phyloP scores from a whole-genome alignment of 2,888 invertebrate species.

The Clanis bilineata region DNA sequence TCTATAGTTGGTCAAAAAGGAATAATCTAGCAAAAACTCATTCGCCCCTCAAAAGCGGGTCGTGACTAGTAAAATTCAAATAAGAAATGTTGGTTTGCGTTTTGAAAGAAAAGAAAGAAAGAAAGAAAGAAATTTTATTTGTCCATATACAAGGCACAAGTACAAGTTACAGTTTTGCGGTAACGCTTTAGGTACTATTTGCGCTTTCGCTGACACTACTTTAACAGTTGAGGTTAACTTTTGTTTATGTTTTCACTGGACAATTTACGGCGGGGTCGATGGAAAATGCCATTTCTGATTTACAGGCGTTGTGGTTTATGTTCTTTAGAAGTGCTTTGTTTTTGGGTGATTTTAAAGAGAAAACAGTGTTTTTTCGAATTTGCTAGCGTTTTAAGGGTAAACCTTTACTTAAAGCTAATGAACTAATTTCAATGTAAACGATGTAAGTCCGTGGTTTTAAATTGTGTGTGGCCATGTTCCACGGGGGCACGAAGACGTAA shows the following conservation, averaged over 20 bases:
- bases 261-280: slow-evolving; percentile 6
- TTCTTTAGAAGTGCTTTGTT: too few species aligned
- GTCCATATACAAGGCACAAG: too few species aligned
- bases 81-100: not conserved
- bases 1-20: too few species aligned
- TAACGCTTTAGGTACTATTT: slow-evolving; percentile 19
- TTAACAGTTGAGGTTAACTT: slow-evolving; percentile 7
- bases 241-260: slow-evolving; percentile 8
- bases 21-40: not conserved
- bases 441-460: too few species aligned
- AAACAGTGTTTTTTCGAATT: not conserved
- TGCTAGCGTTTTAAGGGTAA: too few species aligned
- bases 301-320: not conserved
- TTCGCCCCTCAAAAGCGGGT: not conserved
- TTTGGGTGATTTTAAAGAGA: not conserved
- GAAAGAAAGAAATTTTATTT: too few species aligned
- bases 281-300: not conserved
- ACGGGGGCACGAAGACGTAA: too few species aligned
- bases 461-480: too few species aligned
- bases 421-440: too few species aligned
- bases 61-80: not conserved
- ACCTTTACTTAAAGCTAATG: too few species aligned
- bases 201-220: slow-evolving; percentile 18
- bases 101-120: too few species aligned
- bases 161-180: slow-evolving; percentile 14